Percentiles rank a stretch among this genome's conserved stretches.
These are phyloP conservation scores for Benthosema pterotum DNA, from an alignment of 2,797 vertebrate species.

Conservation along the genomic window DNA sequence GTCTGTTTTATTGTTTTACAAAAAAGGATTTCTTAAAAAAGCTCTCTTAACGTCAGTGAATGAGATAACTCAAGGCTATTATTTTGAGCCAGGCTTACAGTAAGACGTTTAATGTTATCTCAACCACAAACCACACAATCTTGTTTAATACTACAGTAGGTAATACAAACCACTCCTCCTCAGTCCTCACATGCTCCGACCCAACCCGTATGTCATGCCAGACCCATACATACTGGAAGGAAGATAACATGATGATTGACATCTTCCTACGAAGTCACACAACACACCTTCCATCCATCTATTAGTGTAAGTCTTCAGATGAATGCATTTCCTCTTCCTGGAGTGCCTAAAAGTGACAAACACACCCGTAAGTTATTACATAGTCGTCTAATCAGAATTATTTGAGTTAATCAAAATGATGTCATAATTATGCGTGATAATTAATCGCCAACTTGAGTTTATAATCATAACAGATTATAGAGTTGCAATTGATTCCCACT, in stretches of 20 bases:
- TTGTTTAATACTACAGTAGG: background rate
- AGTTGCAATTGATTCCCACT: too few species aligned
- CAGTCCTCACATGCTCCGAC: conserved; percentile 1
- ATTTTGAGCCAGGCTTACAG: background rate
- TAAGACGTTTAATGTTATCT: background rate
- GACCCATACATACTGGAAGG: conserved; percentile 26
- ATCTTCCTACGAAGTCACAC: too few species aligned
- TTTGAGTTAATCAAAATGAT: background rate
- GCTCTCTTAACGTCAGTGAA: too few species aligned
- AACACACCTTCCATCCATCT: conserved; percentile 43
- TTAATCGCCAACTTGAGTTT: too few species aligned
- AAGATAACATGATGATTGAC: conserved; percentile 11
- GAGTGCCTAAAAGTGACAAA: conserved; percentile 61
- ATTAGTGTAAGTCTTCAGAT: conserved; percentile 30
- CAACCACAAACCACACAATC: background rate
- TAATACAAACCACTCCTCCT: background rate
- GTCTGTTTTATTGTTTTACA: conserved; percentile 1
- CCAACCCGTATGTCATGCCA: conserved; percentile 9
- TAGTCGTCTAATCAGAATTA: too few species aligned
- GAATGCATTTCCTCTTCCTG: conserved; percentile 55
- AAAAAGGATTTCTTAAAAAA: conserved; percentile 1
- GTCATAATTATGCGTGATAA: too few species aligned
- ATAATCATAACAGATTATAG: background rate
- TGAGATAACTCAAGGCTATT: background rate
- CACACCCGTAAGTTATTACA: conserved; percentile 8